Conservation (phyloP, 1,140 invertebrate species). For the Nebria ingens region DNA sequence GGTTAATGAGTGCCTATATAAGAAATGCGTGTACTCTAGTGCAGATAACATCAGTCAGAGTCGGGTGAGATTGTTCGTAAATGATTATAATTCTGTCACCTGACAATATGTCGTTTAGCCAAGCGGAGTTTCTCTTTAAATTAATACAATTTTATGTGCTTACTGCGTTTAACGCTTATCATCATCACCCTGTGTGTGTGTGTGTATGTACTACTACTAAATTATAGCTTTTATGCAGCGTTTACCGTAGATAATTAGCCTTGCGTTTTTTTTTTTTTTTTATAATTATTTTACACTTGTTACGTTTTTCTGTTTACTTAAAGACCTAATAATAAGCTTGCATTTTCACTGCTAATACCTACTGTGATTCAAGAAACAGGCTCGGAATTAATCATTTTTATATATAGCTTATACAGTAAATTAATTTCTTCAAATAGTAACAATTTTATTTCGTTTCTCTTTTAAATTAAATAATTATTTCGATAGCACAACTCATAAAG, state of each 20-base stretch:
- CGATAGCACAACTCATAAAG: too few relatives aligned
- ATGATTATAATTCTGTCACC: conserved; percentile 2
- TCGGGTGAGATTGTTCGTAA: too few relatives aligned
- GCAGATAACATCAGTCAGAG: too few relatives aligned
- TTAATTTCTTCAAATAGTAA: too few relatives aligned
- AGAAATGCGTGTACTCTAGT: too few relatives aligned
- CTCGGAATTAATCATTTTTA: too few relatives aligned
- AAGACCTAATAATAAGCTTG: too few relatives aligned
- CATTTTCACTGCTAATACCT: too few relatives aligned
- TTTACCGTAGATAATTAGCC: not conserved
- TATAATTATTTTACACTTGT: not conserved
- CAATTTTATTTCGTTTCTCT: too few relatives aligned
- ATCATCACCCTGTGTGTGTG: not conserved
- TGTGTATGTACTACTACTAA: not conserved
- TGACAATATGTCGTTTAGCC: conserved; percentile 1
- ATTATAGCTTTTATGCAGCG: not conserved
- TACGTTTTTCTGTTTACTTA: not conserved
- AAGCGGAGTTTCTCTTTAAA: not conserved
- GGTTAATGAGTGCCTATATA: not conserved
- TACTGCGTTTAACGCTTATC: not conserved
- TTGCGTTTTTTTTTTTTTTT: not conserved
- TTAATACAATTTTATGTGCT: not conserved
- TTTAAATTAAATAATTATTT: too few relatives aligned
- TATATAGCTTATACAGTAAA: too few relatives aligned
- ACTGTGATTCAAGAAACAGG: too few relatives aligned